Base-by-base conservation (phyloP, 2,888 invertebrate genomes). In the Leucozona laternaria region DNA sequence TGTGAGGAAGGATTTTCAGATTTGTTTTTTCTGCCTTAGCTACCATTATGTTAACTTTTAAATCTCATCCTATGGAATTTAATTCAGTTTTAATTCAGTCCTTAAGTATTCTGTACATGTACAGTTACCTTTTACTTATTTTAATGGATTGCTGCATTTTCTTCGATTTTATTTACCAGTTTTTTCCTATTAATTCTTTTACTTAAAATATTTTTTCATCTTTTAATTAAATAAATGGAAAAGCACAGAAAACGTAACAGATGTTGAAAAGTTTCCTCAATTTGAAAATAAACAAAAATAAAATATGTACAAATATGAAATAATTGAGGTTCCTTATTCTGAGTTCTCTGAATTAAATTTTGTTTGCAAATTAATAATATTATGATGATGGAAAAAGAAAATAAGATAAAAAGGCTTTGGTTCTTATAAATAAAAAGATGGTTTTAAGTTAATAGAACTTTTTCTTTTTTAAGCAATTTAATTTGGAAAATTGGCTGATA, bases 171-270 rank as follows among this genome's bases (percentile, higher is more conserved):
- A 13, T 40, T 40, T 40, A 10, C 40, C 10, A 20, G 0, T 15
- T 22, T 43, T 40, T 60, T 60, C 22, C 15, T 60, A 60, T 60
- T 60, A 22, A 40, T 60, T 20, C 60, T 10, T 25, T 40, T 17
- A 22, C 40, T 37, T 40, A 22, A 60, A 40, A 60, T 43, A 43
- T 43, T 40, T 15, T 25, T 43, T 37, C 62, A 37, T 66, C 34
- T 66, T 48, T 64, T 48, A 66, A 48, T 66, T 66, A 66, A 66
- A 66, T 48, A 48, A 66, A 66, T 66, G 66, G 66, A 48, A 66
- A 64, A 48, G 20, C 31, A 58, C 13, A 28, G 22, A 48, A 66
- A 28, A 43, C 40, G 25, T 20, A 66, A 34, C 48, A 64, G 64
- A 64, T 64, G 64, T 28, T 31, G 31, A 17, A 64, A 17, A 45